These are phyloP conservation scores for Macroramphosus scolopax DNA, from an alignment of 2,797 vertebrate species.

Conservation along the genomic window DNA sequence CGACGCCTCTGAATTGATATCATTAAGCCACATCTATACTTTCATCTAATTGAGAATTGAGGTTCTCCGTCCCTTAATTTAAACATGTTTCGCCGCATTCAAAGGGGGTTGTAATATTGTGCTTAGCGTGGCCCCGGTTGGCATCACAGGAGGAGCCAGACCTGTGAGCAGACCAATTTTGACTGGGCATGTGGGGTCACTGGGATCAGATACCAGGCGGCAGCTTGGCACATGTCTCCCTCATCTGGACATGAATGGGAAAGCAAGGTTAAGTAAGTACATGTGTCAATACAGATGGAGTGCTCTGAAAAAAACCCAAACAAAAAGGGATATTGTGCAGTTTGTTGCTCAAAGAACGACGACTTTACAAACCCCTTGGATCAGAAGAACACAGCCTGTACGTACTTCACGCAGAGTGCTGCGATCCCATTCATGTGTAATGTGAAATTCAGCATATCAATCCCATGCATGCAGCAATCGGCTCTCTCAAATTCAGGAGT, in stretches of 20 bases:
- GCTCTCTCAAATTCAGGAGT: constrained; percentile 51
- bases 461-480: constrained; percentile 38
- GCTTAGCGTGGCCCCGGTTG: constrained; percentile 20
- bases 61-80: constrained; percentile 8
- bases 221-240: constrained; percentile 75
- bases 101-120: constrained; percentile 17
- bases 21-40: constrained; percentile 10
- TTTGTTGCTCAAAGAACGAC: too few relatives aligned
- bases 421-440: too few relatives aligned
- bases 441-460: constrained; percentile 40
- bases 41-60: constrained; percentile 28
- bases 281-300: constrained; percentile 66
- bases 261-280: constrained; percentile 83
- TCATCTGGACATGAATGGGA: constrained; percentile 72
- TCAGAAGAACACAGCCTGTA: too few relatives aligned
- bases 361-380: too few relatives aligned
- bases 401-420: too few relatives aligned
- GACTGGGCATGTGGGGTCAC: constrained; percentile 67
- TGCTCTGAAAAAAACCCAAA: constrained; percentile 38
- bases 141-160: constrained; percentile 45
- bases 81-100: constrained; percentile 6
- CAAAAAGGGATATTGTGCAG: constrained; percentile 60
- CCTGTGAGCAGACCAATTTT: constrained; percentile 58
- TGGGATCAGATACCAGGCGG: constrained; percentile 70
- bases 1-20: constrained; percentile 27